phyloP scores from a whole-genome alignment of 2,113 vertebrate genomes.

The Cebidichthys violaceus region DNA sequence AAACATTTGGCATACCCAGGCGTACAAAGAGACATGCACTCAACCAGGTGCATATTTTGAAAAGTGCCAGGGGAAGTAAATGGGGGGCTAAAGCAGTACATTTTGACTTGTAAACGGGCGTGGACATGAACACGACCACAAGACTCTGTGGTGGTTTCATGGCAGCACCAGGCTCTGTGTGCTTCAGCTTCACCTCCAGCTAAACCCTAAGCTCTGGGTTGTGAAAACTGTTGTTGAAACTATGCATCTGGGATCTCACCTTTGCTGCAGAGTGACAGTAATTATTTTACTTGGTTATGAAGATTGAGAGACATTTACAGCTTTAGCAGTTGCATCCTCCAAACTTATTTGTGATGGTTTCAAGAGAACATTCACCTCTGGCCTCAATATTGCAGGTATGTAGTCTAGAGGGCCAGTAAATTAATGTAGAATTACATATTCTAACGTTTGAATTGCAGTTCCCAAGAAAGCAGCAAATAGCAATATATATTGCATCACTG shows the following conservation, averaged over 20 bases:
- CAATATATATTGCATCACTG: not conserved
- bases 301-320: slow-evolving; percentile 37
- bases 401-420: not conserved
- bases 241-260: slow-evolving; percentile 31
- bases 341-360: slow-evolving; percentile 41
- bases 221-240: slow-evolving; percentile 37
- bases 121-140: slow-evolving; percentile 43
- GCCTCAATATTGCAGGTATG: not conserved
- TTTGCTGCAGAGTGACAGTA: slow-evolving; percentile 44
- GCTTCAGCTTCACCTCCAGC: slow-evolving; percentile 55
- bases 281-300: slow-evolving; percentile 51
- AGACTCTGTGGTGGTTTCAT: slow-evolving; percentile 40
- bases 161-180: slow-evolving; percentile 44
- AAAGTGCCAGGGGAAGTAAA: slow-evolving; percentile 21
- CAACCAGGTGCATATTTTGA: slow-evolving; percentile 21
- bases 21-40: slow-evolving; percentile 6
- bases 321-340: slow-evolving; percentile 39
- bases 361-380: slow-evolving; percentile 44
- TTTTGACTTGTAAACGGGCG: slow-evolving; percentile 28
- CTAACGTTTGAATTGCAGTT: not conserved
- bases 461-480: not conserved
- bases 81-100: slow-evolving; percentile 4
- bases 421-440: not conserved
- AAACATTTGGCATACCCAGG: not conserved
- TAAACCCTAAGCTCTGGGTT: slow-evolving; percentile 32